These are phyloP conservation scores for Polyploca ridens DNA, from an alignment of 2,888 invertebrate species.

Conservation along the genomic window DNA sequence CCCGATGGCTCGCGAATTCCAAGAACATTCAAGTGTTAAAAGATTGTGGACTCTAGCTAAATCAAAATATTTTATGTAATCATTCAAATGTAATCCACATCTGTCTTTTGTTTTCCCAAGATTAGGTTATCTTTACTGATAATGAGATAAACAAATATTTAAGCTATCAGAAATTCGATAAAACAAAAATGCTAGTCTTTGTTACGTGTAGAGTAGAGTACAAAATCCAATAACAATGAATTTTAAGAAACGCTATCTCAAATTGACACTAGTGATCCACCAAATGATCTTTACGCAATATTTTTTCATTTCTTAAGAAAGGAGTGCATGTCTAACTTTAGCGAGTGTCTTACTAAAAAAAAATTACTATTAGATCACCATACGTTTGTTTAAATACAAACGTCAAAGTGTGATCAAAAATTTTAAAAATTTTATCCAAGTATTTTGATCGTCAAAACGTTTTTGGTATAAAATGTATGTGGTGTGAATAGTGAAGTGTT, in stretches of 20 bases:
- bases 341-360: neutral
- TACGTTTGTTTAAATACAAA: slow-evolving; percentile 28
- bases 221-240: neutral
- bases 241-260: neutral
- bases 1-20: too few species aligned
- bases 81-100: slow-evolving; percentile 9
- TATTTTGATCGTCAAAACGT: neutral
- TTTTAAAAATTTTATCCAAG: slow-evolving; percentile 19
- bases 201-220: neutral
- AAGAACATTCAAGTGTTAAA: too few species aligned
- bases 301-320: neutral
- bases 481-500: neutral
- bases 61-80: neutral
- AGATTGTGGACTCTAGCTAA: neutral
- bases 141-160: neutral
- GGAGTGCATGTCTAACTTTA: neutral
- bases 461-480: slow-evolving; percentile 3
- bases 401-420: slow-evolving; percentile 30
- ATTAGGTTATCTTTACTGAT: neutral
- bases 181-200: neutral
- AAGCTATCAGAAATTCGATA: neutral
- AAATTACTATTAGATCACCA: neutral
- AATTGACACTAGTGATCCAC: neutral
- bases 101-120: slow-evolving; percentile 8
- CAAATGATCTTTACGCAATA: neutral